Percentiles rank a stretch among this genome's conserved stretches.
Evolutionary conservation across 2,797 vertebrate species (phyloP).

Genomic region (Margarornis squamiger): DNA sequence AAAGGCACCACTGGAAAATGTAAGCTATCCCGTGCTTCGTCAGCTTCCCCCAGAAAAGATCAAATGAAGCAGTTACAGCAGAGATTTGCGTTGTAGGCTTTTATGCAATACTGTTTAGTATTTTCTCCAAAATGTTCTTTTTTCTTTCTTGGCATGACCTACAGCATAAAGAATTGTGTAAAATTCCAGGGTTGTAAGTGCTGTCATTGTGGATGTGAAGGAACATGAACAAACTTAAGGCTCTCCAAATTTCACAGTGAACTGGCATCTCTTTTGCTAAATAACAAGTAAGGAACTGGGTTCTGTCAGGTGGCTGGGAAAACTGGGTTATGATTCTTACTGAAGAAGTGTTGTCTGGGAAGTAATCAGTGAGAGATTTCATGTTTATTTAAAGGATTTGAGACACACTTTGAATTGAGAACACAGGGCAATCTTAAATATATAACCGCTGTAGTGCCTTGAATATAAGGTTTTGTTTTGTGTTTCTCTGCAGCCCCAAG

Average conservation of each 20-base stretch:
- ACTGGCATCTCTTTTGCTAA: neutral
- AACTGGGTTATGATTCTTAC: neutral
- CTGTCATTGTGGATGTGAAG: neutral
- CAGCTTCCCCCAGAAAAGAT: conserved; percentile 25
- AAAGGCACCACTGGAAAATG: conserved; percentile 26
- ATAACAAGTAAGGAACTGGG: neutral
- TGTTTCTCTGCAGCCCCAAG: neutral
- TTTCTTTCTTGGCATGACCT: neutral
- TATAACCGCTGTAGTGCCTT: neutral
- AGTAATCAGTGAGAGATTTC: conserved; percentile 10
- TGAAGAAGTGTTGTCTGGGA: neutral
- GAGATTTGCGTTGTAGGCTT: neutral
- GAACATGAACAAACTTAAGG: neutral
- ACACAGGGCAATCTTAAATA: neutral
- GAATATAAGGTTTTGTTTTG: neutral
- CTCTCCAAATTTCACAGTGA: neutral
- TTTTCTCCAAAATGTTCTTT: neutral
- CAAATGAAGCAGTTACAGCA: neutral
- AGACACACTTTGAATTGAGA: neutral
- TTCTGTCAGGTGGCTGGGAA: neutral
- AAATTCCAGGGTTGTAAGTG: conserved; percentile 29
- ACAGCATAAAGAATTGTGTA: conserved; percentile 6
- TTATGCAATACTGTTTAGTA: neutral
- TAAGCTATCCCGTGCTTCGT: neutral
- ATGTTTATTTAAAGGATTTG: conserved; percentile 34